phyloP scores from a whole-genome alignment of 2,888 invertebrate genomes.

The Melitaea athalia region DNA sequence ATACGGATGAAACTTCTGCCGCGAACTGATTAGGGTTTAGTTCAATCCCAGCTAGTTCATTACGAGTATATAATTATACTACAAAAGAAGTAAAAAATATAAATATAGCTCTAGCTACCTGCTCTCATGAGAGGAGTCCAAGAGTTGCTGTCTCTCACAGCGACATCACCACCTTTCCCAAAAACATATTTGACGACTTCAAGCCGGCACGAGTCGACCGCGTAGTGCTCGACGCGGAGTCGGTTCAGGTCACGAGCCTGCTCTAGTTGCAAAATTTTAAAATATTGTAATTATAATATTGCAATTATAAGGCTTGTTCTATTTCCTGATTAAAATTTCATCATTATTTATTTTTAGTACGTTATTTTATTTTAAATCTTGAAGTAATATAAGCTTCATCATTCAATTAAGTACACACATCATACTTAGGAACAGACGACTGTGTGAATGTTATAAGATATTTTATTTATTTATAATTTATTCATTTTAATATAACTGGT shows the following conservation, averaged over 20 bases:
- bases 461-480: too few species aligned
- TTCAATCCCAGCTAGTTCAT: too few species aligned
- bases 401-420: too few species aligned
- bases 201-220: conserved; percentile 74
- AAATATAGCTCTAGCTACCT: conserved; percentile 48
- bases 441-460: too few species aligned
- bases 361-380: background rate
- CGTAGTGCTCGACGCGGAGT: conserved; percentile 77
- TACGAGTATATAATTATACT: too few species aligned
- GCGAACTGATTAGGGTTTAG: too few species aligned
- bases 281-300: background rate
- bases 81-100: background rate
- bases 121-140: conserved; percentile 83
- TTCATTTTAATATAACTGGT: too few species aligned
- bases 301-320: background rate
- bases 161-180: conserved; percentile 61
- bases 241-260: conserved; percentile 73
- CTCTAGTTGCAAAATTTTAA: background rate
- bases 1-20: too few species aligned
- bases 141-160: conserved; percentile 66
- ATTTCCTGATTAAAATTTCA: background rate
- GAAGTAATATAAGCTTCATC: too few species aligned
- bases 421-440: too few species aligned
- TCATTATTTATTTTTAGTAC: background rate
- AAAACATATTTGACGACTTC: conserved; percentile 59